phyloP scores from a whole-genome alignment of 2,113 vertebrate species.

The Damaliscus lunatus region DNA sequence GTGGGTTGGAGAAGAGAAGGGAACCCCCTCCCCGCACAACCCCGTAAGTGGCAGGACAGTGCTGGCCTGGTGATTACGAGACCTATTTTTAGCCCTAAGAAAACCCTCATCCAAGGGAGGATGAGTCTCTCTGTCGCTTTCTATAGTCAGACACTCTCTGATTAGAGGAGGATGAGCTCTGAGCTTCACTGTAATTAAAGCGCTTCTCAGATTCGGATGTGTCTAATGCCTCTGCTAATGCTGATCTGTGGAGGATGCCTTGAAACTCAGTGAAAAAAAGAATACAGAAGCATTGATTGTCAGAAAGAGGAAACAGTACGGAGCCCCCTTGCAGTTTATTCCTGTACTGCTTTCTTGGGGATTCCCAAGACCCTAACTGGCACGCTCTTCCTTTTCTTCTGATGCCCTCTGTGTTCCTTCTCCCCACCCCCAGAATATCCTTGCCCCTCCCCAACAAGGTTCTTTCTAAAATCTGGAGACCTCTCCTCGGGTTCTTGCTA shows the following conservation, averaged over 20 bases:
- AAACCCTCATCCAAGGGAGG: background rate
- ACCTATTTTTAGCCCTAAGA: conserved; percentile 16
- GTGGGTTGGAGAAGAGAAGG: background rate
- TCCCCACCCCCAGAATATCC: background rate
- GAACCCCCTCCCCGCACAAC: background rate
- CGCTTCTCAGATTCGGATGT: background rate
- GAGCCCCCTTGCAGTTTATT: background rate
- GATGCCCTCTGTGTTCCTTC: background rate
- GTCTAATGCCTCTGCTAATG: background rate
- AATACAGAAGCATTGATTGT: background rate
- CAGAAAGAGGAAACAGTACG: background rate
- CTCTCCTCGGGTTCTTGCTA: background rate
- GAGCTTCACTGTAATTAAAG: conserved; percentile 50
- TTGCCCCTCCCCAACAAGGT: background rate
- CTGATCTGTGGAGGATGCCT: background rate
- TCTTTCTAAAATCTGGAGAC: background rate
- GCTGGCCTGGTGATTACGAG: background rate
- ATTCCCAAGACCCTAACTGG: background rate
- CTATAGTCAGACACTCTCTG: conserved; percentile 7
- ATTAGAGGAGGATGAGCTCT: background rate
- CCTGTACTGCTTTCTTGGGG: background rate
- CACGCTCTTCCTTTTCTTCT: background rate
- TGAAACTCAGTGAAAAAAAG: background rate
- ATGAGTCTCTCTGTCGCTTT: background rate
- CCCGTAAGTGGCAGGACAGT: background rate